phyloP scores from a whole-genome alignment of 1,140 invertebrate genomes.

The Plutomurus gul region DNA sequence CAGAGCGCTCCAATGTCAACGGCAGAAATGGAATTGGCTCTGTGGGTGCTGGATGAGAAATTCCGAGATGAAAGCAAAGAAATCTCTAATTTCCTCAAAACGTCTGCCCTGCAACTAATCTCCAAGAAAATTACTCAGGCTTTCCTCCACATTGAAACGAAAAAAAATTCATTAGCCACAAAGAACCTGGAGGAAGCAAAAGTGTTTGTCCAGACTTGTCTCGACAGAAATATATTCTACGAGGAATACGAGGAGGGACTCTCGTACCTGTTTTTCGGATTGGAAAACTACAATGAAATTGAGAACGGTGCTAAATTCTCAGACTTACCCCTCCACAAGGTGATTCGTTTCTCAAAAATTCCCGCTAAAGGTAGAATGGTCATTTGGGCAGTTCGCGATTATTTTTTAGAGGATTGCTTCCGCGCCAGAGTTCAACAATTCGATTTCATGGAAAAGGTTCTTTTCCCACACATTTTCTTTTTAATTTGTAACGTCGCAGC shows the following conservation, averaged over 20 bases:
- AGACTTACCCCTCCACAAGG: background rate
- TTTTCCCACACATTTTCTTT: background rate
- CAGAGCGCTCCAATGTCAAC: background rate
- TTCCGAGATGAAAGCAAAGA: background rate
- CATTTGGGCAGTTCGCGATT: conserved; percentile 19
- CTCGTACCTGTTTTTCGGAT: background rate
- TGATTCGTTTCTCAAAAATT: background rate
- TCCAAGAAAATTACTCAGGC: conserved; percentile 7
- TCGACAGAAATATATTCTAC: background rate
- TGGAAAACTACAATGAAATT: background rate
- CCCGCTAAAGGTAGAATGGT: conserved; percentile 18
- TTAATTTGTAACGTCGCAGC: background rate
- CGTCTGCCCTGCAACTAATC: background rate
- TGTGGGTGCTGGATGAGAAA: conserved; percentile 9
- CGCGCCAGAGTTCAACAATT: background rate
- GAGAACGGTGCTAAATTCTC: background rate
- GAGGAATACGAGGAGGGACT: conserved; percentile 28
- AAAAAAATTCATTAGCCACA: background rate
- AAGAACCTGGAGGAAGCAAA: background rate
- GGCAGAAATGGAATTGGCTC: background rate
- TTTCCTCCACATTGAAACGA: conserved; percentile 3
- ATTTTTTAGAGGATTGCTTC: background rate
- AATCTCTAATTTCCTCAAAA: background rate
- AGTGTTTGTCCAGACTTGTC: background rate
- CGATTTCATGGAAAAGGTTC: conserved; percentile 31